Conservation (phyloP, 2,888 invertebrate species). For the Herminia tarsipennalis region DNA sequence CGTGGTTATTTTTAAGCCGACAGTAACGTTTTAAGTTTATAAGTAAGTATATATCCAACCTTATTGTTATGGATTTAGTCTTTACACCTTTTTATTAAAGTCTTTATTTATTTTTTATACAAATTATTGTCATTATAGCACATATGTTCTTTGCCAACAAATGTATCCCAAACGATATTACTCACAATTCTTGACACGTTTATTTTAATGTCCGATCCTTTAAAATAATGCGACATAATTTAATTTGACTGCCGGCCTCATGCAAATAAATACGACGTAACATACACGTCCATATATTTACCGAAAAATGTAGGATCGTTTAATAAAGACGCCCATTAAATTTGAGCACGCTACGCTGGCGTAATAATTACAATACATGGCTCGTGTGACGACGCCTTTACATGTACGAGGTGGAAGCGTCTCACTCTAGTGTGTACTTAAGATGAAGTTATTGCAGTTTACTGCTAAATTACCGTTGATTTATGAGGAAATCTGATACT, state of each 20-base stretch:
- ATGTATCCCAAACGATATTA: too few species aligned
- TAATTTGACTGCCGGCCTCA: conserved; percentile 1
- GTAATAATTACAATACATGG: conserved; percentile 39
- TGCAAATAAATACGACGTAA: background rate
- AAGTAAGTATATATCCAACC: too few species aligned
- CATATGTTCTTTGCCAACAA: too few species aligned
- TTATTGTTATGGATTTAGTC: too few species aligned
- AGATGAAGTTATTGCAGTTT: conserved; percentile 22
- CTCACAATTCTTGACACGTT: background rate
- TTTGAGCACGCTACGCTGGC: conserved; percentile 21
- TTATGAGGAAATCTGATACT: conserved; percentile 20
- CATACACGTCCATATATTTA: conserved; percentile 12
- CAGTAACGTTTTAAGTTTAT: too few species aligned
- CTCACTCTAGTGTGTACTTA: conserved; percentile 8
- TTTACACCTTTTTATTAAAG: too few species aligned
- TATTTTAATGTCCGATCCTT: background rate
- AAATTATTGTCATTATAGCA: too few species aligned
- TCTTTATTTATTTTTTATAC: too few species aligned
- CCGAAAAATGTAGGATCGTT: conserved; percentile 19
- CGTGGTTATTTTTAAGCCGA: too few species aligned
- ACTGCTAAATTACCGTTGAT: conserved; percentile 20
- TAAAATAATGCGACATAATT: conserved; percentile 4
- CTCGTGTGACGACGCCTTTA: conserved; percentile 10
- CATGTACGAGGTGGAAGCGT: conserved; percentile 13
- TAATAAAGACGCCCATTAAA: conserved; percentile 36